These are phyloP conservation scores for Spongilla lacustris DNA, from an alignment of 37 sponge, comb jelly and placozoan species.

Conservation along the genomic window DNA sequence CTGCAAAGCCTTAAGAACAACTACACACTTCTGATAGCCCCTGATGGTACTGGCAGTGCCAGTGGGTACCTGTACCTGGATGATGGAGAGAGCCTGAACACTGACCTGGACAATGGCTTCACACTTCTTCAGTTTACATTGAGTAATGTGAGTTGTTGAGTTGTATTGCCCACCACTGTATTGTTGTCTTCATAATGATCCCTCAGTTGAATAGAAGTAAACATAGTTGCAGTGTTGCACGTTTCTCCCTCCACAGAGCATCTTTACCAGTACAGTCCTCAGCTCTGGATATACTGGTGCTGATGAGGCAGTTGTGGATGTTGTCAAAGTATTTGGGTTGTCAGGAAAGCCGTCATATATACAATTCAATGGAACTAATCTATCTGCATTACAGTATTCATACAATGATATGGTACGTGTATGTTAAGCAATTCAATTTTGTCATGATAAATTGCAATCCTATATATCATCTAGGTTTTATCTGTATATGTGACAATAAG, in stretches of 20 bases:
- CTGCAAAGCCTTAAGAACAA: slow-evolving; percentile 47
- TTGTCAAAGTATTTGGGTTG: slow-evolving; percentile 9
- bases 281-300: neutral
- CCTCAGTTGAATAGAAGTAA: no score
- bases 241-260: no score
- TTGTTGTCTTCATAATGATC: no score
- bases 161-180: no score
- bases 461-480: neutral
- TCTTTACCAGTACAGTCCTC: neutral
- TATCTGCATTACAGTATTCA: no score
- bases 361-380: neutral
- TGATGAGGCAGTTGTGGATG: neutral
- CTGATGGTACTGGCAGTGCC: neutral
- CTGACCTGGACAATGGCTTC: slow-evolving; percentile 17
- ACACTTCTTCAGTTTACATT: slow-evolving; percentile 6
- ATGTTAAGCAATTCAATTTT: neutral
- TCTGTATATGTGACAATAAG: neutral
- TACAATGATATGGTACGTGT: no score
- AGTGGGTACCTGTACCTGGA: slow-evolving; percentile 57
- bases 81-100: slow-evolving; percentile 59
- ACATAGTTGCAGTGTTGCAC: no score
- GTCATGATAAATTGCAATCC: no score
- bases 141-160: no score
- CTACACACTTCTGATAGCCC: slow-evolving; percentile 47
- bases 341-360: neutral